A percentile compares a stretch with the other conserved stretches of the same genome.
Conservation (phyloP, 64 coral and sea anemone species). For the Pachyseris speciosa region DNA sequence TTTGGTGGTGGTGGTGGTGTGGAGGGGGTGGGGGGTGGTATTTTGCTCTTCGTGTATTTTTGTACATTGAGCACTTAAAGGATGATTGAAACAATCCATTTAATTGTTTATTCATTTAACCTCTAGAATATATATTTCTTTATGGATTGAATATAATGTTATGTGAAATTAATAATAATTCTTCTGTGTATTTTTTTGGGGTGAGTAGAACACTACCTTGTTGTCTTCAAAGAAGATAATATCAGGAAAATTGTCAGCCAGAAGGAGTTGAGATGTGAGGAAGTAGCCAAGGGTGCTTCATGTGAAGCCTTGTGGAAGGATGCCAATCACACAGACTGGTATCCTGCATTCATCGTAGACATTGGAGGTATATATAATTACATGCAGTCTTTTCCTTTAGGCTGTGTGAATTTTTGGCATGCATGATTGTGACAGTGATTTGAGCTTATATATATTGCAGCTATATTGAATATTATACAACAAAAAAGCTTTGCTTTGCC, state of each 20-base stretch:
- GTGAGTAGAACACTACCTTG: slow-evolving; percentile 40
- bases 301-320: slow-evolving; percentile 12
- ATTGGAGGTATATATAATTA: slow-evolving; percentile 32
- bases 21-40: too few species aligned
- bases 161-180: not conserved
- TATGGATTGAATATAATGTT: not conserved
- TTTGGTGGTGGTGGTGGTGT: too few species aligned
- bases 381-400: too few species aligned
- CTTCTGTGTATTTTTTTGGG: not conserved
- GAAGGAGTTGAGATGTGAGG: not conserved
- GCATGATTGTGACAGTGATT: too few species aligned
- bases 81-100: not conserved
- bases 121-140: too few species aligned
- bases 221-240: slow-evolving; percentile 29
- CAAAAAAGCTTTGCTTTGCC: too few species aligned
- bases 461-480: too few species aligned
- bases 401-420: too few species aligned
- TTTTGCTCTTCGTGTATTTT: too few species aligned
- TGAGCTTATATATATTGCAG: too few species aligned
- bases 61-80: too few species aligned
- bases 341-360: slow-evolving; percentile 18
- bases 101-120: too few species aligned
- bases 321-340: slow-evolving; percentile 11
- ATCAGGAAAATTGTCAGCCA: not conserved
- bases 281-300: slow-evolving; percentile 1